These are phyloP conservation scores for Amphiduros pacificus DNA, from an alignment of 2,888 invertebrate species.

Conservation along the genomic window DNA sequence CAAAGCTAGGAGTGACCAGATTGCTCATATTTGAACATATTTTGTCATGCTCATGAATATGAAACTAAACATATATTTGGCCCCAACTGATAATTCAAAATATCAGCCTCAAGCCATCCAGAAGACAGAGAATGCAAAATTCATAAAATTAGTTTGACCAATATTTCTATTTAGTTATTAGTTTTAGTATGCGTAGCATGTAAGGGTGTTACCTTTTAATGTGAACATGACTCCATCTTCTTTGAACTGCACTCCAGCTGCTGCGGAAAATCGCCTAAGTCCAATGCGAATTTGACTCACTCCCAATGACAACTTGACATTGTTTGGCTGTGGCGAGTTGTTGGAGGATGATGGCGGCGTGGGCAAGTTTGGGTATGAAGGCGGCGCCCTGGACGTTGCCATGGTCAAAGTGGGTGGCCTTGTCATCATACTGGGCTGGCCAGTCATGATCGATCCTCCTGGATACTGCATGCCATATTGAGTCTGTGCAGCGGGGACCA, in stretches of 20 bases:
- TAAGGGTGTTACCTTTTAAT: conserved; percentile 25
- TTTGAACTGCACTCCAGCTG: conserved; percentile 29
- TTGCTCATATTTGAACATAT: too few relatives aligned
- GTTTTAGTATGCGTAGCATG: too few relatives aligned
- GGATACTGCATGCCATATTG: too few relatives aligned
- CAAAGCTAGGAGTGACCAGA: too few relatives aligned
- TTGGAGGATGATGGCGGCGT: neutral
- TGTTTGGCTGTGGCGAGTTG: neutral
- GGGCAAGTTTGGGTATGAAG: neutral
- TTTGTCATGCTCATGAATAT: too few relatives aligned
- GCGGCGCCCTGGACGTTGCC: neutral
- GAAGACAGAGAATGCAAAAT: too few relatives aligned
- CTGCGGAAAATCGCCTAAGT: conserved; percentile 28
- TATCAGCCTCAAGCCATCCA: too few relatives aligned
- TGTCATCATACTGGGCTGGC: neutral
- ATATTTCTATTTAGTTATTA: too few relatives aligned
- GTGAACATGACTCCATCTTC: conserved; percentile 35
- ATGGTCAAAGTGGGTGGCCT: neutral
- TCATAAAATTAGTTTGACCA: too few relatives aligned
- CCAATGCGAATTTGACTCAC: conserved; percentile 33
- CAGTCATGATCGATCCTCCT: neutral
- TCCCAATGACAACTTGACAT: neutral
- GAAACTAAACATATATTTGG: too few relatives aligned
- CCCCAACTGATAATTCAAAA: too few relatives aligned
- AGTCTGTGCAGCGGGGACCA: neutral